Percentiles rank a stretch among this genome's conserved stretches.
phyloP scores from a whole-genome alignment of 2,888 invertebrate genomes.

The Linhomoeus sp. region DNA sequence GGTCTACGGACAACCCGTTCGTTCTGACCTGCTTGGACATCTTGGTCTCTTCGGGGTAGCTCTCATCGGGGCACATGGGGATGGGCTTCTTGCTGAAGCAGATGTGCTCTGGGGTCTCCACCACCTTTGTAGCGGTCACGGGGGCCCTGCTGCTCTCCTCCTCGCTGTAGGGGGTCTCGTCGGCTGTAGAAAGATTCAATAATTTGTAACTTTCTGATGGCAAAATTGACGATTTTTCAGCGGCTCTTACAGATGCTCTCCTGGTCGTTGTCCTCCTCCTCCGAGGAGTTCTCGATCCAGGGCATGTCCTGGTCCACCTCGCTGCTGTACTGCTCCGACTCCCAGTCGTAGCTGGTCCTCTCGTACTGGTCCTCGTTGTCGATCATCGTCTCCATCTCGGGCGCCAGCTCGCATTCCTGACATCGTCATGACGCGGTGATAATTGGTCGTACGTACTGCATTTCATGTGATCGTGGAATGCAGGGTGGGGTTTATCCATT shows the following conservation, averaged over 20 bases:
- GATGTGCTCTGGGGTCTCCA: conserved; percentile 15
- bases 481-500: too few relatives aligned
- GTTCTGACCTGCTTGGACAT: too few relatives aligned
- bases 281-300: not conserved
- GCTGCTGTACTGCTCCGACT: not conserved
- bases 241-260: too few relatives aligned
- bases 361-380: not conserved
- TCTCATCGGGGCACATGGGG: not conserved
- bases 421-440: conserved; percentile 1
- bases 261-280: not conserved
- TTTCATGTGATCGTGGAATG: too few relatives aligned
- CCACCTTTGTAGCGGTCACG: conserved; percentile 11
- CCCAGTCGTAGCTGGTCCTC: not conserved
- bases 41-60: too few relatives aligned
- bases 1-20: too few relatives aligned
- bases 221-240: too few relatives aligned
- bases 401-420: not conserved
- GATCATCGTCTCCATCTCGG: not conserved
- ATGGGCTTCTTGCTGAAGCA: conserved; percentile 8
- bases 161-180: too few relatives aligned
- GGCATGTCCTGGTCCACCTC: not conserved
- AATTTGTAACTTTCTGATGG: too few relatives aligned
- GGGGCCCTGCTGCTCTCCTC: too few relatives aligned
- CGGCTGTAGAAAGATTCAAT: too few relatives aligned
- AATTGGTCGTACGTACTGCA: too few relatives aligned